These are phyloP conservation scores for Pungitius pungitius DNA, from an alignment of 2,113 vertebrate species.

Conservation along the genomic window DNA sequence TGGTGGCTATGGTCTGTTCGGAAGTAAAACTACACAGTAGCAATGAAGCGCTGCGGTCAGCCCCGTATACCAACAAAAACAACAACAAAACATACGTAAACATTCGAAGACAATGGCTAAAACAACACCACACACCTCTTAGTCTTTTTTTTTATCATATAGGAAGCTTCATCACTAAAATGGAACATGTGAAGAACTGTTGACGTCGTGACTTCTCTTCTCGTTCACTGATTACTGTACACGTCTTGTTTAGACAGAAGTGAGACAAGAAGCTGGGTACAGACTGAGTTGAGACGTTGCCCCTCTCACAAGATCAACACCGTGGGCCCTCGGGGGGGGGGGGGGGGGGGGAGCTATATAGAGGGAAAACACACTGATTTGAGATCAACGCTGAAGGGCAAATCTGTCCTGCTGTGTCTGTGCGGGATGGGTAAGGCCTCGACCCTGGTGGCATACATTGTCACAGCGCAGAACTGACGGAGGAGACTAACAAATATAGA, in stretches of 20 bases:
- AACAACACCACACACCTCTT: constrained; percentile 62
- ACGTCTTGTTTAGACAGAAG: constrained; percentile 53
- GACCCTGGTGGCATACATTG: constrained; percentile 82
- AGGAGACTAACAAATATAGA: constrained; percentile 40
- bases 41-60: constrained; percentile 59
- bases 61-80: constrained; percentile 46
- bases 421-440: constrained; percentile 80
- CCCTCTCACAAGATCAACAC: constrained; percentile 43
- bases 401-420: constrained; percentile 60
- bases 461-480: constrained; percentile 78
- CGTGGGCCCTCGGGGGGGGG: too few relatives aligned
- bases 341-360: too few relatives aligned
- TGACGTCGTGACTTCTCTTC: constrained; percentile 58
- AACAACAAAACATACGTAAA: constrained; percentile 49
- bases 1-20: constrained; percentile 65
- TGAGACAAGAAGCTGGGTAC: constrained; percentile 63
- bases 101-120: constrained; percentile 65
- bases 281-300: constrained; percentile 46
- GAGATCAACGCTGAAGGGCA: constrained; percentile 45
- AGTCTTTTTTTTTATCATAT: constrained; percentile 29
- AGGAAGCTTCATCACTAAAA: constrained; percentile 57
- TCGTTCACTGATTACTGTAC: constrained; percentile 65
- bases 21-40: constrained; percentile 72
- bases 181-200: constrained; percentile 62
- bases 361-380: constrained; percentile 55